Conservation (phyloP, 2,797 vertebrate species). For the Sylvia borin region DNA sequence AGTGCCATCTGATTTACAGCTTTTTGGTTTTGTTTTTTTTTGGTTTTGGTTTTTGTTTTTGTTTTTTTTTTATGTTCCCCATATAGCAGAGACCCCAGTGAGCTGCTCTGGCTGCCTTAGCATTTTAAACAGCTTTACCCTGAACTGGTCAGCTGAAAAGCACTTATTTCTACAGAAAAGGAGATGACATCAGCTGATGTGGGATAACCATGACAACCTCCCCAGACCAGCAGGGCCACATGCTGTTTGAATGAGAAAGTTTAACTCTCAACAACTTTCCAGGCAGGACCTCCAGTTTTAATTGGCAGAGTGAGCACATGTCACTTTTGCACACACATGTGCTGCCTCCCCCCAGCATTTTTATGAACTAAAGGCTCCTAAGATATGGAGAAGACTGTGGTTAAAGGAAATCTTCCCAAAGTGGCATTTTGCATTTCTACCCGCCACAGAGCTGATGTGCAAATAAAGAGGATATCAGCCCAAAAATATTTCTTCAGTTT, state of each 20-base stretch:
- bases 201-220: constrained; percentile 72
- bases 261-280: constrained; percentile 26
- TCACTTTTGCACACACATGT: background rate
- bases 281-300: background rate
- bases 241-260: constrained; percentile 56
- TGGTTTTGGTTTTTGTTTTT: background rate
- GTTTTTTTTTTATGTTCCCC: background rate
- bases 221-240: constrained; percentile 50
- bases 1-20: constrained; percentile 52
- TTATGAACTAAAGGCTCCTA: background rate
- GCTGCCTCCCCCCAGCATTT: background rate
- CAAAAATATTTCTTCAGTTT: background rate
- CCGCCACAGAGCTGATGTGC: background rate
- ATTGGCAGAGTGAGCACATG: background rate
- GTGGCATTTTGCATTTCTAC: background rate
- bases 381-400: background rate
- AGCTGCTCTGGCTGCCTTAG: constrained; percentile 46
- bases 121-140: constrained; percentile 67
- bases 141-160: constrained; percentile 70
- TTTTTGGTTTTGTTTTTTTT: background rate
- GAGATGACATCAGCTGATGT: constrained; percentile 72
- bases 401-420: background rate
- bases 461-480: background rate
- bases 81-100: background rate
- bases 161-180: constrained; percentile 48